These are phyloP conservation scores for Danionella dracula DNA, from an alignment of 2,797 vertebrate species.

Conservation along the genomic window DNA sequence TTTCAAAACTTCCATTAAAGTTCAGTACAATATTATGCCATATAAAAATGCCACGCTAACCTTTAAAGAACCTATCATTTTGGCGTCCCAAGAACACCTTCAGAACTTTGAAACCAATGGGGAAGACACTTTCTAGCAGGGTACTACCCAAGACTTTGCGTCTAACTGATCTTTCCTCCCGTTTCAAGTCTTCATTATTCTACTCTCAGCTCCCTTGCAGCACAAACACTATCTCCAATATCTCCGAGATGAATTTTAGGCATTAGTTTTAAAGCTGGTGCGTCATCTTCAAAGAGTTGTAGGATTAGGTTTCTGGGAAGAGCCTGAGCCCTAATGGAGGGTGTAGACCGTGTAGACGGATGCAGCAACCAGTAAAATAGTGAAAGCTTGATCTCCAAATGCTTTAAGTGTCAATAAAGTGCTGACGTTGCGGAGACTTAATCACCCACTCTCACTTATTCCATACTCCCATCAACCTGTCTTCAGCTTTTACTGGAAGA, in stretches of 20 bases:
- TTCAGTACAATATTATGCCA: too few relatives aligned
- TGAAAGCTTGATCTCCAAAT: slow-evolving; percentile 65
- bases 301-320: slow-evolving; percentile 32
- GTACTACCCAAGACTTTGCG: background rate
- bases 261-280: slow-evolving; percentile 13
- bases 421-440: slow-evolving; percentile 61
- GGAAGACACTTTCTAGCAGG: too few relatives aligned
- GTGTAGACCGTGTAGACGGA: slow-evolving; percentile 20
- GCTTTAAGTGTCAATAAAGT: slow-evolving; percentile 60
- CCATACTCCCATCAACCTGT: slow-evolving; percentile 64
- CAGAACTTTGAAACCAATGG: too few relatives aligned
- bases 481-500: slow-evolving; percentile 57
- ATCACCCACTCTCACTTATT: slow-evolving; percentile 51
- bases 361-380: slow-evolving; percentile 45
- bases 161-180: too few relatives aligned
- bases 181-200: slow-evolving; percentile 23
- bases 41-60: too few relatives aligned
- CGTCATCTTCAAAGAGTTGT: slow-evolving; percentile 7
- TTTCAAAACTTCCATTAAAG: too few relatives aligned
- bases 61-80: too few relatives aligned
- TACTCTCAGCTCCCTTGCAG: background rate
- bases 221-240: background rate
- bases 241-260: background rate
- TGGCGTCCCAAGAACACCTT: too few relatives aligned
- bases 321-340: slow-evolving; percentile 26